phyloP scores from a whole-genome alignment of 2,888 invertebrate genomes.

The Andrena minutula region DNA sequence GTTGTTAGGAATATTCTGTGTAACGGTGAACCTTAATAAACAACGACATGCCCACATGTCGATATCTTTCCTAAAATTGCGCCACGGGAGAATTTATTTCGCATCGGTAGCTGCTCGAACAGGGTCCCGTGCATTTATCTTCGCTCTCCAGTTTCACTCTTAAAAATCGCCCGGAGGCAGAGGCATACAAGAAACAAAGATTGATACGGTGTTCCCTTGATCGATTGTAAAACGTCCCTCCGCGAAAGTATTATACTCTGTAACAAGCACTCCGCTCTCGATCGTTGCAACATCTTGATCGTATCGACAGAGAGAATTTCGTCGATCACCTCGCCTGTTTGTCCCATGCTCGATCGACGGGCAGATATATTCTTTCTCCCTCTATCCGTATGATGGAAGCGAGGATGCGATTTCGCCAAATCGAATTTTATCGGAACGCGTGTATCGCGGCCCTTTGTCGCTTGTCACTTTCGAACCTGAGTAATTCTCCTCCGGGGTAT shows the following conservation, averaged over 20 bases:
- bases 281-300: constrained; percentile 29
- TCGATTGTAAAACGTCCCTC: constrained; percentile 23
- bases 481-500: constrained; percentile 8
- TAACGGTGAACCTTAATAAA: not conserved
- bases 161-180: not conserved
- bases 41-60: constrained; percentile 4
- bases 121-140: not conserved
- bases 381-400: not conserved
- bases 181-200: not conserved
- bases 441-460: not conserved
- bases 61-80: not conserved
- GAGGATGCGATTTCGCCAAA: not conserved
- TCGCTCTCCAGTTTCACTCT: not conserved
- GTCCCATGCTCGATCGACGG: not conserved
- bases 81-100: not conserved
- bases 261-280: constrained; percentile 17
- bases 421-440: constrained; percentile 4
- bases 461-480: constrained; percentile 1
- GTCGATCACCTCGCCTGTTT: not conserved
- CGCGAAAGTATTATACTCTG: not conserved
- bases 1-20: too few species aligned
- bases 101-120: not conserved
- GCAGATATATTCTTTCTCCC: not conserved
- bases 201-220: constrained; percentile 31
- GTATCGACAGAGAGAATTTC: not conserved